Base-by-base conservation (phyloP, 1,140 invertebrate genomes). In the Apis laboriosa region DNA sequence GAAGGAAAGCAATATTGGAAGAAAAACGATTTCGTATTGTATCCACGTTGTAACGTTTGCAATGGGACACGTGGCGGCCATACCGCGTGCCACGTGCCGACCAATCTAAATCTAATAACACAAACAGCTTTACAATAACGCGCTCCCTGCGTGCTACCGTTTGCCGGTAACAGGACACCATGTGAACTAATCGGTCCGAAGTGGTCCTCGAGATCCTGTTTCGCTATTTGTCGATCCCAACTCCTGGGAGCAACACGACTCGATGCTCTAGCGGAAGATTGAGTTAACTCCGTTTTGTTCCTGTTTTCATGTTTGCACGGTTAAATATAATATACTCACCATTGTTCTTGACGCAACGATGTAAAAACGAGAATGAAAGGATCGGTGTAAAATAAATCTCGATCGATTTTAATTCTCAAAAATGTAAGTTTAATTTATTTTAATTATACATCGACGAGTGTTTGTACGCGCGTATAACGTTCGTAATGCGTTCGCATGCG, bases 91-190 rank as follows among this genome's bases (percentile, higher is more conserved):
- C 91, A 92, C 91, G 92, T 91, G 91, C 73, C 86, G 77, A 79
- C 87, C 92, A 92, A 93, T 93, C 92, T 90, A 92, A 93, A 93
- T 93, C 92, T 93, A 93, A 93, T 93, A 93, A 93, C 88, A 85
- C 92, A 93, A 93, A 93, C 92, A 93, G 89, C 89, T 84, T 89
- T 80, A 92, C 90, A 92, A 91, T 91, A 88, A 86, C 81, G 79
- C 86, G 79, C 81, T 84, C 82, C 83, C 75, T 83, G 70, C 56
- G 75, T 66, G 81, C 75, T 43, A 83, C 84, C 85, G 88, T 80
- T 84, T 85, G 88, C 77, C 73, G 86, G 92, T 91, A 93, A 93
- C 88, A 87, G 85, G 90, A 93, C 91, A 93, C 92, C 92, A 93
- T 93, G 92, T 93, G 92, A 93, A 93, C 92, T 93, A 93, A 93